These are phyloP conservation scores for Sorex araneus DNA, from an alignment of 2,113 vertebrate genomes.

Conservation along the genomic window DNA sequence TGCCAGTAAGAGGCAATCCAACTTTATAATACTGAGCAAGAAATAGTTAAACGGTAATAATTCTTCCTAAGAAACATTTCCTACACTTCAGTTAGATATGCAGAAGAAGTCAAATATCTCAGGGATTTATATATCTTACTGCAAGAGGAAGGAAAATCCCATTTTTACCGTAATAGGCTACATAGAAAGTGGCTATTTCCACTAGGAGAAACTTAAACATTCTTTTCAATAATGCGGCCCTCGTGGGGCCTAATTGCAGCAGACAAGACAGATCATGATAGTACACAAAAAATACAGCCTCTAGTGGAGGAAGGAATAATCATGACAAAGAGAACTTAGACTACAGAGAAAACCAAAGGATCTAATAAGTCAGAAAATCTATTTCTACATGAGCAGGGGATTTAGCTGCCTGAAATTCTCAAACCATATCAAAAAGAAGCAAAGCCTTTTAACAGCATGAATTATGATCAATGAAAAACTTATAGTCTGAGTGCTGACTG, in stretches of 20 bases:
- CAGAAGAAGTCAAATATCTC: neutral
- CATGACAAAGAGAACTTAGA: neutral
- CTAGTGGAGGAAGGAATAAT: neutral
- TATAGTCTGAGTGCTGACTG: neutral
- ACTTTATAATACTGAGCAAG: neutral
- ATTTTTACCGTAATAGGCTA: neutral
- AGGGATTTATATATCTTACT: neutral
- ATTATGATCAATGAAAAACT: slow-evolving; percentile 19
- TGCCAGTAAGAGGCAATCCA: slow-evolving; percentile 1
- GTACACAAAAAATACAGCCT: slow-evolving; percentile 4
- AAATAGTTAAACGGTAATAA: slow-evolving; percentile 29
- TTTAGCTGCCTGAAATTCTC: slow-evolving; percentile 9
- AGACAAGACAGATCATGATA: neutral
- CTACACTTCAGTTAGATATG: neutral
- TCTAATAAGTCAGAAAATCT: neutral
- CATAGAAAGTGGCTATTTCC: neutral
- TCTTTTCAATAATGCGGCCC: neutral
- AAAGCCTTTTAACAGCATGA: neutral
- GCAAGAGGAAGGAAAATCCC: neutral
- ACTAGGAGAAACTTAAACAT: neutral
- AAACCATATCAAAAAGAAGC: neutral
- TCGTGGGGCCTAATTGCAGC: neutral
- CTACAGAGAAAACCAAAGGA: slow-evolving; percentile 4
- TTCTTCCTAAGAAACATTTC: neutral
- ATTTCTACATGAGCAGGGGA: slow-evolving; percentile 1